A percentile compares a stretch with the other conserved stretches of the same genome.
Evolutionary conservation across 2,113 vertebrate genomes (phyloP).

Genomic region (Illadopsis cleaveri): DNA sequence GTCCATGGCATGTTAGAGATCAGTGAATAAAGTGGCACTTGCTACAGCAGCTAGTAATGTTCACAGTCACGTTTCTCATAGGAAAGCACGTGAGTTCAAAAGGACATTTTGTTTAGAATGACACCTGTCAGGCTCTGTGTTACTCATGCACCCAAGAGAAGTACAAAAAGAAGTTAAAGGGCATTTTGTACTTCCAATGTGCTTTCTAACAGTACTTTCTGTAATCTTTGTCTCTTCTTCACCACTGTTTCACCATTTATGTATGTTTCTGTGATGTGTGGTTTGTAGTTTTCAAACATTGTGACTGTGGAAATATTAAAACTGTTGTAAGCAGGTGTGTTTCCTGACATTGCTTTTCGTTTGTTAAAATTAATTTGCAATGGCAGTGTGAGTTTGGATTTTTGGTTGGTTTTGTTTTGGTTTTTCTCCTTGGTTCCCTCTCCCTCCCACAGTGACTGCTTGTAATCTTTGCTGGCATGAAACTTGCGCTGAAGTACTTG

Average conservation of each 20-base stretch:
- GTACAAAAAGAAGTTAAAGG: background rate
- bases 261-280: background rate
- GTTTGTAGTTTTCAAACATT: background rate
- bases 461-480: background rate
- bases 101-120: background rate
- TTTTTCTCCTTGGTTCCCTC: background rate
- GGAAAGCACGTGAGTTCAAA: background rate
- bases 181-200: background rate
- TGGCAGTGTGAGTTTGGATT: background rate
- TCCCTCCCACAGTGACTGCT: background rate
- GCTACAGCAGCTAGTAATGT: background rate
- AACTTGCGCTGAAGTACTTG: background rate
- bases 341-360: background rate
- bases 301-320: background rate
- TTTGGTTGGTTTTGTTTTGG: background rate
- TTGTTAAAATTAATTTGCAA: background rate
- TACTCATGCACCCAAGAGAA: background rate
- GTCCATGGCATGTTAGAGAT: background rate
- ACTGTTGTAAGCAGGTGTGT: background rate
- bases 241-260: fast-evolving
- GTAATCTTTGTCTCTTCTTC: background rate
- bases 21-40: background rate
- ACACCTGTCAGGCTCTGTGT: background rate
- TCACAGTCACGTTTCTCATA: background rate
- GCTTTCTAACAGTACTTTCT: background rate